phyloP scores from a whole-genome alignment of 2,113 vertebrate genomes.

The Tyrannus savana region DNA sequence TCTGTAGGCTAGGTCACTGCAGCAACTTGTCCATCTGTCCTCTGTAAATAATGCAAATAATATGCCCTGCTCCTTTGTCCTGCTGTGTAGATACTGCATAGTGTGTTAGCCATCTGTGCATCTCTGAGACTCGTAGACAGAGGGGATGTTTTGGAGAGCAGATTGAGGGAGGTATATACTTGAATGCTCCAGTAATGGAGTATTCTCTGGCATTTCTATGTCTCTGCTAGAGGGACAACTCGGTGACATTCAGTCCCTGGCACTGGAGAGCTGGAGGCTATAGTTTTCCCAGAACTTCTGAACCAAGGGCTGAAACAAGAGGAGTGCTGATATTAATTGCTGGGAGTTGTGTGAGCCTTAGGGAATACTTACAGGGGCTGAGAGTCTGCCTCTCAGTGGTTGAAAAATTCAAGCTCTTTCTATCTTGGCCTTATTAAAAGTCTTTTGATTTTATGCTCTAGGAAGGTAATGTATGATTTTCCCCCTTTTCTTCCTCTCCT shows the following conservation, averaged over 20 bases:
- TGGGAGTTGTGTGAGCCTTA: background rate
- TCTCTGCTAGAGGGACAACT: background rate
- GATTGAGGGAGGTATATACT: background rate
- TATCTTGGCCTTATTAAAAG: background rate
- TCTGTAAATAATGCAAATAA: conserved; percentile 29
- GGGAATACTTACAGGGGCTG: background rate
- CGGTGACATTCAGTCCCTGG: background rate
- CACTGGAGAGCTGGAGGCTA: background rate
- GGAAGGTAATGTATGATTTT: background rate
- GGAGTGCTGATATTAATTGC: background rate
- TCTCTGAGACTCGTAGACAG: background rate
- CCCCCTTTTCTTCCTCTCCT: background rate
- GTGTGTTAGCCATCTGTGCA: conserved; percentile 15
- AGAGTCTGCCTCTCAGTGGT: background rate
- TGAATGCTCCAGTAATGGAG: background rate
- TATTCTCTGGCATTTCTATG: background rate
- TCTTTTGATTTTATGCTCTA: background rate
- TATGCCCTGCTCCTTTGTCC: background rate
- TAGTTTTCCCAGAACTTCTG: background rate
- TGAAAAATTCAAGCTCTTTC: background rate
- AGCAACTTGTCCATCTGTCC: conserved; percentile 37
- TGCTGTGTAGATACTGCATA: background rate
- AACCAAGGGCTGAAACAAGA: background rate
- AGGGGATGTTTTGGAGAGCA: background rate
- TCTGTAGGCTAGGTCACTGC: background rate